These are phyloP conservation scores for Pangasius djambal DNA, from an alignment of 2,797 vertebrate genomes.

Conservation along the genomic window DNA sequence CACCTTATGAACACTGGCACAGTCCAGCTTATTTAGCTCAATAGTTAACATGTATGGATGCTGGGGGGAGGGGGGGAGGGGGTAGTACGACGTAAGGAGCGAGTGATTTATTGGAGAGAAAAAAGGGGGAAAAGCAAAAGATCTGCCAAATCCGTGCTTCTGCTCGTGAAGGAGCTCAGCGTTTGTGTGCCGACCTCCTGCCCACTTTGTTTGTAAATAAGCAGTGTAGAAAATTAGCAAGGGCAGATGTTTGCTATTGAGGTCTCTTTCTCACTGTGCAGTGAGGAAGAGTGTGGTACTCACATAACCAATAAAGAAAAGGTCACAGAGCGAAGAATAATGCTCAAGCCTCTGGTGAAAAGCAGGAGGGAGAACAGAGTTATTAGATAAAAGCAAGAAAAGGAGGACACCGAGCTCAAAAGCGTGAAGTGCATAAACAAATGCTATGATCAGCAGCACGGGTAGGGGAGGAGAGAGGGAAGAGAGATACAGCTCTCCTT, in stretches of 20 bases:
- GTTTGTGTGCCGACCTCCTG: constrained; percentile 57
- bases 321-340: neutral
- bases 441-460: constrained; percentile 13
- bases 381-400: constrained; percentile 25
- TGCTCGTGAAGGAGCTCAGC: neutral
- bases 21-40: neutral
- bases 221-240: constrained; percentile 65
- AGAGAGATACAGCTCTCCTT: neutral
- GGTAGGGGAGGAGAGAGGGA: neutral
- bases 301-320: constrained; percentile 12
- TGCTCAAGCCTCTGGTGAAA: neutral
- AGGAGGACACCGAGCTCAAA: constrained; percentile 21
- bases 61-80: neutral
- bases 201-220: constrained; percentile 69
- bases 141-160: neutral
- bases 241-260: constrained; percentile 44
- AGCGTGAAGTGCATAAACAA: constrained; percentile 15
- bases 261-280: neutral
- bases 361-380: neutral
- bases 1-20: neutral
- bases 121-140: neutral
- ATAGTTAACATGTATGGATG: neutral
- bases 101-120: neutral
- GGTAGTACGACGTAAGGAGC: neutral
- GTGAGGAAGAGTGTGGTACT: neutral